Base-by-base conservation (phyloP, 2,888 invertebrate genomes). In the Melanophora roralis region DNA sequence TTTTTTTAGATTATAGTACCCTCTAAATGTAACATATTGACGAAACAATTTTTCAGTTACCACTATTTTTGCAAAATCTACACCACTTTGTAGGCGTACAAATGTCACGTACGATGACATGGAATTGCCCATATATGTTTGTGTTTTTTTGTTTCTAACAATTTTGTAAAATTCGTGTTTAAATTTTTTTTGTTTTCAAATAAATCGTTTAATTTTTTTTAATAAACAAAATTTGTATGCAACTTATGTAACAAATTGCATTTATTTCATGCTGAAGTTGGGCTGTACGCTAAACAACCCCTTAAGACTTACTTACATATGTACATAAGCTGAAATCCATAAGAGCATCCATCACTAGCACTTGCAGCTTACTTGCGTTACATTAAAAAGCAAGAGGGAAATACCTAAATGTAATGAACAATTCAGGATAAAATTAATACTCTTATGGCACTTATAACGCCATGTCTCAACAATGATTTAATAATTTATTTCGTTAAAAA, bases 381-480 rank as follows among this genome's bases (percentile, higher is more conserved):
- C 3, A 14, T 36, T 16, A 19, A 32, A 27, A 45, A 38, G 38
- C 27, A 5, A 3, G n/a, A n/a, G n/a, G n/a, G 27, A 43, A 38
- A 45, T 49, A 38, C 16, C 3, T 21, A 8, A 6, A 27, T 27
- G 40, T 47, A 51, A 47, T 55, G 21, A 57, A 27, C 59, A 75
- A 49, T 72, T 60, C 65, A 16, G 19, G 9, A 65, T 51, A 21
- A 53, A 62, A 78, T 67, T 72, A 72, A 34, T 53, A 60, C 67
- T 38, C 45, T 60, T 45, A 19, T 65, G 57, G 59, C 77, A 71
- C 72, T 72, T 59, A 43, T 51, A 64, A 67, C 45, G 53, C 14
- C 53, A 60, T 16, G 36, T 38, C 71, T 71, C 19, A 34, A 27
- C 21, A 55, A 57, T 57, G 19, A 47, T 69, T 62, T 27, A 23